phyloP scores from a whole-genome alignment of 2,888 invertebrate genomes.

The Colostygia pectinataria region DNA sequence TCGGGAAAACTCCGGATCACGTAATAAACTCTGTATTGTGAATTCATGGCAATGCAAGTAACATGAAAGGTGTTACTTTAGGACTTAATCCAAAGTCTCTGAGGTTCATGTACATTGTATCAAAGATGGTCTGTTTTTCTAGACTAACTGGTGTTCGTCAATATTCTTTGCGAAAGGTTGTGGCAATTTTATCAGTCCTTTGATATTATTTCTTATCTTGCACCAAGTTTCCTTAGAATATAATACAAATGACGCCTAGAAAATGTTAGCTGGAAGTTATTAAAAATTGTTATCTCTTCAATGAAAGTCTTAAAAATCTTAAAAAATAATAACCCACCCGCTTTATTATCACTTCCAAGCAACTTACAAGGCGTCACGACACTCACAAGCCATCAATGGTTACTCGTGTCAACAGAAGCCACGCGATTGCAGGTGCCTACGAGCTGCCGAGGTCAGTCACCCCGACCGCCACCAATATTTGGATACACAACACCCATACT shows the following conservation, averaged over 20 bases:
- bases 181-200: too few relatives aligned
- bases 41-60: conserved; percentile 38
- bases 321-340: conserved; percentile 22
- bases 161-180: too few relatives aligned
- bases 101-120: too few relatives aligned
- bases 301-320: too few relatives aligned
- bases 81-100: not conserved
- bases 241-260: too few relatives aligned
- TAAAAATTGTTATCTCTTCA: too few relatives aligned
- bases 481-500: conserved; percentile 67
- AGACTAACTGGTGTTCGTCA: too few relatives aligned
- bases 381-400: conserved; percentile 42
- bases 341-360: conserved; percentile 72
- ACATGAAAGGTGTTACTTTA: conserved; percentile 29
- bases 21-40: conserved; percentile 58
- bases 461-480: conserved; percentile 73
- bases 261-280: too few relatives aligned
- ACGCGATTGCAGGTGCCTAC: conserved; percentile 77
- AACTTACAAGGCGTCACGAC: conserved; percentile 61
- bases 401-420: conserved; percentile 73
- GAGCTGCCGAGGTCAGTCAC: conserved; percentile 64
- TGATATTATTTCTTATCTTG: too few relatives aligned
- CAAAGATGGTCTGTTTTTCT: too few relatives aligned
- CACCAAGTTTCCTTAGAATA: too few relatives aligned
- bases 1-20: conserved; percentile 58